Evolutionary conservation across 2,113 vertebrate species (phyloP), one percentile per base, ranked within the genome.

Genomic region (Aegotheles bennettii): DNA sequence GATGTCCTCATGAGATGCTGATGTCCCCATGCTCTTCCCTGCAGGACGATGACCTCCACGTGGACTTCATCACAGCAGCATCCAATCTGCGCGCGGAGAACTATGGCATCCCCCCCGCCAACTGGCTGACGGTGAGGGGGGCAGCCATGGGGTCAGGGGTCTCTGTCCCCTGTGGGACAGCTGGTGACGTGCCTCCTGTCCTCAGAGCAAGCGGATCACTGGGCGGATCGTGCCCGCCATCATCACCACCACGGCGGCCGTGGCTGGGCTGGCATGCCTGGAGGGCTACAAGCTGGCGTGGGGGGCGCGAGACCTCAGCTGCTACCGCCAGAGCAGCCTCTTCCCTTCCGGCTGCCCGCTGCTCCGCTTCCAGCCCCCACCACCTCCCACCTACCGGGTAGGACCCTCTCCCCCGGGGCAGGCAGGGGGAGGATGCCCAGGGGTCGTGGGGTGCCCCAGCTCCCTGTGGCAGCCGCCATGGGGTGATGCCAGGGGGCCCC

Each of bases 191-290:
- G 14, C 2, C 21, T 81, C 17, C 56, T 90, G 73, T 91, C 84
- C 92, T 54, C 97, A 99, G 99, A 98, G 98, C 95, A 99, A 99
- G 95, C 97, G 54, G 67, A 99, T 99, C 0, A 97, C 98, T 0
- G 99, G 99, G 31, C 96, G 28, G 70, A 99, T 99, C 14, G 97
- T 99, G 84, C 99, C 99, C 0, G 99, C 99, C 89, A 98, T 99
- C 38, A 98, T 98, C 68, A 99, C 99, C 59, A 99, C 98, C 11
- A 99, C 99, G 0, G 98, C 98, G 0, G 98, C 98, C 0, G 98
- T 99, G 94, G 99, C 98, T 0, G 99, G 99, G 73, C 96, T 99
- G 90, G 96, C 98, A 3, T 99, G 98, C 95, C 95, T 99, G 97
- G 99, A 99, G 95, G 91, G 99, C 54, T 99, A 98, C 86, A 99